These are phyloP conservation scores for Coluber constrictor DNA, from an alignment of 2,797 vertebrate species.

Conservation along the genomic window DNA sequence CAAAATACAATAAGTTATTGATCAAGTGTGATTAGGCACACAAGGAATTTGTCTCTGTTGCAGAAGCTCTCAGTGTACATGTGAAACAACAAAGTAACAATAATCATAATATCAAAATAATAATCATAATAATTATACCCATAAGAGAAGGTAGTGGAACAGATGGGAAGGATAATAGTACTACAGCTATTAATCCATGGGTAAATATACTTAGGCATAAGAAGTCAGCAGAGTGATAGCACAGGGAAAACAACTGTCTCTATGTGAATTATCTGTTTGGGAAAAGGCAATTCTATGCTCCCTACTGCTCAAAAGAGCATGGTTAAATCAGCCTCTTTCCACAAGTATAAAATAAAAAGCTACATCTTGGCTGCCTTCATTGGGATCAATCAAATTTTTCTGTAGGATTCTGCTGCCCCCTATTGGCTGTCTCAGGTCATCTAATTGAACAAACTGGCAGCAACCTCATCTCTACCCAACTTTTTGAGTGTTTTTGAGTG, in stretches of 20 bases:
- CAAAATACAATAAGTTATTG: no score
- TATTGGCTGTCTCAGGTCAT: neutral
- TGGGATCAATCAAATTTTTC: neutral
- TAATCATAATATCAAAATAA: no score
- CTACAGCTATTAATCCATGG: no score
- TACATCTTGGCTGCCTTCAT: neutral
- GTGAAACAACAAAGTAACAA: no score
- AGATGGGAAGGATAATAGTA: neutral
- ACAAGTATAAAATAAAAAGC: neutral
- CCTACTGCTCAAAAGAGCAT: neutral
- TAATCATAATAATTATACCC: no score
- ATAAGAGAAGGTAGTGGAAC: no score
- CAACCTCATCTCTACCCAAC: neutral
- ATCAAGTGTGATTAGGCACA: no score
- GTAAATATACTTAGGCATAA: neutral
- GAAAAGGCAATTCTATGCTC: neutral
- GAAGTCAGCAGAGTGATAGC: neutral
- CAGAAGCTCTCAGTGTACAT: no score
- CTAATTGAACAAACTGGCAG: neutral
- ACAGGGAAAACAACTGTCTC: neutral
- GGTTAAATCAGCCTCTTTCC: neutral
- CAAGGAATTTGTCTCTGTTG: no score
- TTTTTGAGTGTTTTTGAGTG: accelerated
- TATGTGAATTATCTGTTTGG: neutral
- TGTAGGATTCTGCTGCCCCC: neutral